Evolutionary conservation across 2,888 invertebrate species (phyloP).

Genomic region (Protophormia terraenovae): DNA sequence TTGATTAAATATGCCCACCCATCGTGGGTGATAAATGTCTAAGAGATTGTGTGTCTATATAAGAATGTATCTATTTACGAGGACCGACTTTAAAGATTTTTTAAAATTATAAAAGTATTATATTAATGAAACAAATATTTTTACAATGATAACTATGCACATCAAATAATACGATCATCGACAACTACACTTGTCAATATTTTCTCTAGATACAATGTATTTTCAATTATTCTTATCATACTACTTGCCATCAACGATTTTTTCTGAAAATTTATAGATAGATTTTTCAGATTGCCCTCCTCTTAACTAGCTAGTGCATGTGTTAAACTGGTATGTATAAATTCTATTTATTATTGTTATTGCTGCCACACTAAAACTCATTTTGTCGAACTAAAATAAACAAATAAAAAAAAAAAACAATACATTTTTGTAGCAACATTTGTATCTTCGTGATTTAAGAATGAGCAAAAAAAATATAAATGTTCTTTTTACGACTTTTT

Average conservation of each 20-base stretch:
- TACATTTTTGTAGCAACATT: slow-evolving; percentile 49
- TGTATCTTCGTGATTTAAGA: slow-evolving; percentile 1
- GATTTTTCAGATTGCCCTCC: background rate
- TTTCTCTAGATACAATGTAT: too few species aligned
- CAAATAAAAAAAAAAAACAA: slow-evolving; percentile 47
- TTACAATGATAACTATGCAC: too few species aligned
- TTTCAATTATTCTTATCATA: too few species aligned
- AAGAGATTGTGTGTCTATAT: background rate
- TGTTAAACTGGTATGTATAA: background rate
- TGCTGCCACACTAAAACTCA: slow-evolving; percentile 58
- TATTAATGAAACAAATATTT: too few species aligned
- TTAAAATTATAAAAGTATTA: too few species aligned
- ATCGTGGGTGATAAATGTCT: slow-evolving; percentile 60
- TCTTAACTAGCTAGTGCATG: background rate
- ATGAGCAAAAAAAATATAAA: background rate
- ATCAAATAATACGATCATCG: too few species aligned
- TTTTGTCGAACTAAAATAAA: slow-evolving; percentile 63
- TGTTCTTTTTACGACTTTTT: slow-evolving; percentile 32
- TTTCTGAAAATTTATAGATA: too few species aligned
- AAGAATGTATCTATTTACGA: background rate
- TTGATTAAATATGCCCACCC: slow-evolving; percentile 62
- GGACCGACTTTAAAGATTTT: background rate
- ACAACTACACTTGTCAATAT: too few species aligned
- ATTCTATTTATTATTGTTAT: slow-evolving; percentile 15
- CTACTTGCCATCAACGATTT: too few species aligned